A percentile compares a stretch with the other conserved stretches of the same genome.
phyloP scores from a whole-genome alignment of 1,140 invertebrate species.

The Brachionus rotundiformis region DNA sequence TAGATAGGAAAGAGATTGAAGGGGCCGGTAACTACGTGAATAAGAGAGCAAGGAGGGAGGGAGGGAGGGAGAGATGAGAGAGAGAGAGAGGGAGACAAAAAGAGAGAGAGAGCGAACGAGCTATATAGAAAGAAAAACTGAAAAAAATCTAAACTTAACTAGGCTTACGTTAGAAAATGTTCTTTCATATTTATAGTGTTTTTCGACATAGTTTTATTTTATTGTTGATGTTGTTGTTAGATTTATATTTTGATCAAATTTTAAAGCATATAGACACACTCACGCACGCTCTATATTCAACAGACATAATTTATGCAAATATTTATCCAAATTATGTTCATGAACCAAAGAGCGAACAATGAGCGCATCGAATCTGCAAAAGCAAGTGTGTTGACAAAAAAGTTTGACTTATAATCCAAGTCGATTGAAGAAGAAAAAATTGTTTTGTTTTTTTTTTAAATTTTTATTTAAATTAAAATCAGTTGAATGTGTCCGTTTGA shows the following conservation, averaged over 20 bases:
- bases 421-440: background rate
- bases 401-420: conserved; percentile 2
- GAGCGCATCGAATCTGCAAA: conserved; percentile 1
- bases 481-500: too few species aligned
- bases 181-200: conserved; percentile 53
- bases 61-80: background rate
- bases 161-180: conserved; percentile 53
- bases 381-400: conserved; percentile 4
- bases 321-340: background rate
- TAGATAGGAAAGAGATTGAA: background rate
- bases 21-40: too few species aligned
- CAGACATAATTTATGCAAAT: conserved; percentile 23
- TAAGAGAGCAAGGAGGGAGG: background rate
- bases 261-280: conserved; percentile 15
- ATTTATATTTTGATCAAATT: conserved; percentile 9
- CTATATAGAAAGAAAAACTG: conserved; percentile 38
- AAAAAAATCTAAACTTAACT: conserved; percentile 51
- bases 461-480: background rate
- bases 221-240: conserved; percentile 44
- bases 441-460: background rate
- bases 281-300: background rate
- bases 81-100: background rate
- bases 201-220: conserved; percentile 51
- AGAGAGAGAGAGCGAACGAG: background rate
- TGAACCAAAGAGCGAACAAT: background rate